Evolutionary conservation across 2,797 vertebrate genomes (phyloP).

Genomic region (Darevskia nairensis): DNA sequence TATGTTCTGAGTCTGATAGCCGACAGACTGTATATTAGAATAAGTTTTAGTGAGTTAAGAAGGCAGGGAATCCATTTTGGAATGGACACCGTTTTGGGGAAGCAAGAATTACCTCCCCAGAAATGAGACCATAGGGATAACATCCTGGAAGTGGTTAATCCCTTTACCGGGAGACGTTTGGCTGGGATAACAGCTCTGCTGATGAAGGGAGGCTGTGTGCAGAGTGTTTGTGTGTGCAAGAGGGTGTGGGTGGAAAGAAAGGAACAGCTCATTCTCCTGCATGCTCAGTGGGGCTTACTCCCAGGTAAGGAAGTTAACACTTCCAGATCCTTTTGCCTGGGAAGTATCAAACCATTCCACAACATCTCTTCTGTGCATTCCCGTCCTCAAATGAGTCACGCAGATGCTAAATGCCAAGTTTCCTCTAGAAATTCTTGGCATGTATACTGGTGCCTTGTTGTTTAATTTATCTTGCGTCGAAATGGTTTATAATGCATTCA

Average conservation of each 20-base stretch:
- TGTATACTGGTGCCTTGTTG: not conserved
- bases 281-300: constrained; percentile 1
- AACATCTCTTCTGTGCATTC: not conserved
- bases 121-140: not conserved
- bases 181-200: not conserved
- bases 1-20: not conserved
- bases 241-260: not conserved
- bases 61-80: not conserved
- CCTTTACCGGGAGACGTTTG: not conserved
- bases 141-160: constrained; percentile 26
- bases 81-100: not conserved
- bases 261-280: not conserved
- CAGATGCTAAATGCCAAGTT: not conserved
- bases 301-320: not conserved
- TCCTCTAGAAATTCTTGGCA: not conserved
- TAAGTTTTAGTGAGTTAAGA: not conserved
- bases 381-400: not conserved
- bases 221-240: not conserved
- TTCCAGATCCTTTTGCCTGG: not conserved
- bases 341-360: not conserved
- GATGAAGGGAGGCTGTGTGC: not conserved
- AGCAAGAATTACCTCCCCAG: not conserved
- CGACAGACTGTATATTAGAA: not conserved
- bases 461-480: not conserved
- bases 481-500: not conserved